These are phyloP conservation scores for Pempheris klunzingeri DNA, from an alignment of 2,797 vertebrate genomes.

Conservation along the genomic window DNA sequence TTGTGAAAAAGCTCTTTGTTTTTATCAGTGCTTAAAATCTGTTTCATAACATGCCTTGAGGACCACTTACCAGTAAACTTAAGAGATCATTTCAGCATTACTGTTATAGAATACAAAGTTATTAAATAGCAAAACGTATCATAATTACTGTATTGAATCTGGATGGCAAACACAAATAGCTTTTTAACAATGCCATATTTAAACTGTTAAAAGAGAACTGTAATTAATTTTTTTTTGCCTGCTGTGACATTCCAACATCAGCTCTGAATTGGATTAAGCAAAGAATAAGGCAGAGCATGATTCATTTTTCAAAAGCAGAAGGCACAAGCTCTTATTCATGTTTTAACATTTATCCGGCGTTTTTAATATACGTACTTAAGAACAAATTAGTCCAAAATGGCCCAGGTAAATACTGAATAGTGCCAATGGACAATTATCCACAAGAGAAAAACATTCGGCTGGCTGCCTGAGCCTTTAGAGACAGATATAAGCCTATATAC, in stretches of 20 bases:
- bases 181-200: slow-evolving; percentile 40
- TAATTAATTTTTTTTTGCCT: slow-evolving; percentile 55
- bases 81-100: slow-evolving; percentile 14
- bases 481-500: neutral
- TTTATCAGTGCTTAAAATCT: neutral
- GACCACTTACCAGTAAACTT: neutral
- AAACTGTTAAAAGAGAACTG: slow-evolving; percentile 44
- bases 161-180: slow-evolving; percentile 31
- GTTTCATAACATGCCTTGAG: slow-evolving; percentile 2
- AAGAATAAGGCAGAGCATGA: slow-evolving; percentile 35
- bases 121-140: slow-evolving; percentile 5
- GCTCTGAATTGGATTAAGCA: slow-evolving; percentile 46
- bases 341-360: neutral
- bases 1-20: neutral
- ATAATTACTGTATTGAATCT: slow-evolving; percentile 36
- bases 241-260: slow-evolving; percentile 47
- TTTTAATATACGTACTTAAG: neutral
- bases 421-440: neutral
- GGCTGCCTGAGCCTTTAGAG: slow-evolving; percentile 5
- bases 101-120: slow-evolving; percentile 4
- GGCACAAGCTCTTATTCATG: slow-evolving; percentile 10
- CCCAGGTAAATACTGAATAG: slow-evolving; percentile 11
- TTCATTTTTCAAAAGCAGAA: slow-evolving; percentile 31
- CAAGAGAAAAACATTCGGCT: neutral
- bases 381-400: slow-evolving; percentile 19